Conservation (phyloP, 2,113 vertebrate species). For the Rutilus rutilus region DNA sequence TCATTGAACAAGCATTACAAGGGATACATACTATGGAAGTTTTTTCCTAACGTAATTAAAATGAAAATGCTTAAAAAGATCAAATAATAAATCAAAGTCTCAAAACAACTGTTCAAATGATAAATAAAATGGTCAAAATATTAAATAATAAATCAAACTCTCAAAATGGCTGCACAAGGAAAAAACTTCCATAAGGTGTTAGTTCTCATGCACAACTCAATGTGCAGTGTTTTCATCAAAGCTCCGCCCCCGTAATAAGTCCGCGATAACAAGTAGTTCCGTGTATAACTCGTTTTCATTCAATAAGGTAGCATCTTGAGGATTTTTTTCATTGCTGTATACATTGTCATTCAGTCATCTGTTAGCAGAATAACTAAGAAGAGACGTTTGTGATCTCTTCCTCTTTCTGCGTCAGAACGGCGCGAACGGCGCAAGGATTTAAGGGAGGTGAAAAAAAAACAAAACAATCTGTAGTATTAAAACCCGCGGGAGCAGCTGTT, state of each 20-base stretch:
- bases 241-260: slow-evolving; percentile 34
- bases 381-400: background rate
- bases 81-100: no score
- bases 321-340: background rate
- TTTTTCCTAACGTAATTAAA: no score
- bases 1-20: no score
- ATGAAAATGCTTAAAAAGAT: no score
- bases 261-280: slow-evolving; percentile 36
- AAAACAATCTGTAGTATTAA: slow-evolving; percentile 53
- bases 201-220: background rate
- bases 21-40: no score
- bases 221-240: background rate
- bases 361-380: background rate
- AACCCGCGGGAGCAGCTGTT: slow-evolving; percentile 52
- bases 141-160: no score
- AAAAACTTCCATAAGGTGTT: no score
- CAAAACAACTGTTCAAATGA: no score
- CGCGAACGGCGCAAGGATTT: slow-evolving; percentile 63
- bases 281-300: background rate
- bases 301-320: background rate
- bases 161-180: no score
- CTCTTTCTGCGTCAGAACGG: slow-evolving; percentile 48
- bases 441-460: slow-evolving; percentile 50
- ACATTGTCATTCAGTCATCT: no score
- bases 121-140: no score